Evolutionary conservation across 2,113 vertebrate species (phyloP).

Genomic region (Sceloporus undulatus): DNA sequence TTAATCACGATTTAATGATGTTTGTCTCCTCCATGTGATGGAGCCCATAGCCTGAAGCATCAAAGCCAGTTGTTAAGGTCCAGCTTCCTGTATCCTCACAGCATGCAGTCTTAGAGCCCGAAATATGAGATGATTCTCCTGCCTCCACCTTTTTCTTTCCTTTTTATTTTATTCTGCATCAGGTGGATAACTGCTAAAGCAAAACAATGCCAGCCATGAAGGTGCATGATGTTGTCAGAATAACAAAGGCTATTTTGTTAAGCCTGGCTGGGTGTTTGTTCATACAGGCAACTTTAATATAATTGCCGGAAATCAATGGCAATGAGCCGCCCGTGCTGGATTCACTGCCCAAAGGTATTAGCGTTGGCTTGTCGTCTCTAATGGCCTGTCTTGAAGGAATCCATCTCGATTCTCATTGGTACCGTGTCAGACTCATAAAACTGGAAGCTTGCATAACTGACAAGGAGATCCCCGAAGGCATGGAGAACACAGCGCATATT

Average conservation of each 20-base stretch:
- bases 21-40: too few species aligned
- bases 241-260: conserved; percentile 64
- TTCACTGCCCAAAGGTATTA: conserved; percentile 47
- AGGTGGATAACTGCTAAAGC: not conserved
- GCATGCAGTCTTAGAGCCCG: not conserved
- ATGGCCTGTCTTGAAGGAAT: conserved; percentile 58
- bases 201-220: conserved; percentile 33
- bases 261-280: conserved; percentile 52
- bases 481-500: conserved; percentile 65
- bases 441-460: conserved; percentile 68
- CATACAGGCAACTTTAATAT: conserved; percentile 41
- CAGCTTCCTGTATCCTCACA: not conserved
- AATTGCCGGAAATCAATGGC: conserved; percentile 61
- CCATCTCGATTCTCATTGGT: conserved; percentile 55
- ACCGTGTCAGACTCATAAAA: conserved; percentile 57
- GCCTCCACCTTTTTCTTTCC: not conserved
- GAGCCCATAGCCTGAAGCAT: too few species aligned
- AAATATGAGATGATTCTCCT: not conserved
- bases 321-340: conserved; percentile 36
- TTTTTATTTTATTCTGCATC: not conserved
- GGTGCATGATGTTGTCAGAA: conserved; percentile 49
- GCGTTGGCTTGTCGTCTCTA: conserved; percentile 37
- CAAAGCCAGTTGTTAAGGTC: not conserved
- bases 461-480: conserved; percentile 72
- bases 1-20: too few species aligned